Evolutionary conservation across 2,113 vertebrate species (phyloP).

Genomic region (Gymnobelideus leadbeateri): DNA sequence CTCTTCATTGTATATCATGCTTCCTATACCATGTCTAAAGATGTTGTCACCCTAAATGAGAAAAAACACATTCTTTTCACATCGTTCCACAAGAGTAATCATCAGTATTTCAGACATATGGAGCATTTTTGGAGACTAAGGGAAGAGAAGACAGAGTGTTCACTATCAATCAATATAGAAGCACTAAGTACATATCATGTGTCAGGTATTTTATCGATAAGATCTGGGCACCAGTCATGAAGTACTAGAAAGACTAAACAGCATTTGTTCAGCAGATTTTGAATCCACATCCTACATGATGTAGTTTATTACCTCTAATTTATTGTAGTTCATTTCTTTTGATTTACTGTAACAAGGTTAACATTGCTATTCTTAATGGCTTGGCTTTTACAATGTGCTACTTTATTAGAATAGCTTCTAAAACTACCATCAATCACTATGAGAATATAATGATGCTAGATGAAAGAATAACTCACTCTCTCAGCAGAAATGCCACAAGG

Average conservation of each 20-base stretch:
- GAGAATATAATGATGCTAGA: background rate
- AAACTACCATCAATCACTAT: background rate
- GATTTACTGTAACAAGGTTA: background rate
- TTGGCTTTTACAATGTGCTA: background rate
- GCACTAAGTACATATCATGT: background rate
- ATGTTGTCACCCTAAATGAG: background rate
- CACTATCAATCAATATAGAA: background rate
- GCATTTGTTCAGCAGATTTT: background rate
- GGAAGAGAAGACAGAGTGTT: background rate
- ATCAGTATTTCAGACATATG: background rate
- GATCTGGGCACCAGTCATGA: background rate
- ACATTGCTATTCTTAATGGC: background rate
- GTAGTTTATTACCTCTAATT: background rate
- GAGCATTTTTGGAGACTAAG: background rate
- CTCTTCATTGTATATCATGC: background rate
- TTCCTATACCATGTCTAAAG: background rate
- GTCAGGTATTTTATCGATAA: background rate
- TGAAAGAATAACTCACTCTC: background rate
- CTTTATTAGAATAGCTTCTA: background rate
- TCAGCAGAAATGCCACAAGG: background rate
- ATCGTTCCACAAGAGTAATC: background rate
- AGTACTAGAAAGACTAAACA: background rate
- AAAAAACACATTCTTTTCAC: background rate
- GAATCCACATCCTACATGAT: background rate
- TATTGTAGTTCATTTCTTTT: background rate